These are phyloP conservation scores for Dynastes maya DNA, from an alignment of 2,888 invertebrate species.

Conservation along the genomic window DNA sequence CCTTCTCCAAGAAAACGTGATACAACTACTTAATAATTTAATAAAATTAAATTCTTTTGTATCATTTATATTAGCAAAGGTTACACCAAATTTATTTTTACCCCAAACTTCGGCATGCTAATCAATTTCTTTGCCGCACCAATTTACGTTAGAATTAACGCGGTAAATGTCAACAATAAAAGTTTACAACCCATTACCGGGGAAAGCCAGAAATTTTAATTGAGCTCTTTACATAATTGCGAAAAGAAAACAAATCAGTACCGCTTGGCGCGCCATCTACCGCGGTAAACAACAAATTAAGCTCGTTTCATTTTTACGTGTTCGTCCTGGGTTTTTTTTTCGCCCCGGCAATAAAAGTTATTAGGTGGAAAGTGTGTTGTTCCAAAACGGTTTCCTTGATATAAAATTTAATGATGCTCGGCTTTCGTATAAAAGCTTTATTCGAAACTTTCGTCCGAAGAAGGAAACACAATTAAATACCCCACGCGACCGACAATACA, in stretches of 20 bases:
- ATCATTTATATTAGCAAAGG: too few relatives aligned
- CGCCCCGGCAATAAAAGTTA: slow-evolving; percentile 32
- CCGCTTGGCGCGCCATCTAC: not conserved
- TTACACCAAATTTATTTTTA: too few relatives aligned
- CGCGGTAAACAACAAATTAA: slow-evolving; percentile 13
- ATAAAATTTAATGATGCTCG: slow-evolving; percentile 38
- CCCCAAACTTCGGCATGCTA: not conserved
- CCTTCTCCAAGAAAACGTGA: too few relatives aligned
- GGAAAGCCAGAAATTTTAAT: slow-evolving; percentile 16
- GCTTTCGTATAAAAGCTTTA: slow-evolving; percentile 35
- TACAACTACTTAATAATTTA: too few relatives aligned
- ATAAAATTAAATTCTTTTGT: too few relatives aligned
- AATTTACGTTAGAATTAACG: slow-evolving; percentile 23
- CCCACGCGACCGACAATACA: slow-evolving; percentile 11
- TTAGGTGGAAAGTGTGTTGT: slow-evolving; percentile 45
- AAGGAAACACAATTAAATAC: slow-evolving; percentile 19
- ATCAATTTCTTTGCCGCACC: slow-evolving; percentile 6
- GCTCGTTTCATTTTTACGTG: slow-evolving; percentile 22
- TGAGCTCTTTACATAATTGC: slow-evolving; percentile 10
- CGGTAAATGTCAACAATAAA: slow-evolving; percentile 18
- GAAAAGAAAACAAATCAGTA: slow-evolving; percentile 20
- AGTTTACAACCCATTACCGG: slow-evolving; percentile 5
- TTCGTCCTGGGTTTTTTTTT: not conserved
- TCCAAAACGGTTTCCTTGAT: slow-evolving; percentile 33
- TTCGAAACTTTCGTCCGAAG: slow-evolving; percentile 16